Percentiles rank a stretch among this genome's conserved stretches.
Conservation (phyloP, 1,140 invertebrate genomes). For the Chrysomallon squamiferum region DNA sequence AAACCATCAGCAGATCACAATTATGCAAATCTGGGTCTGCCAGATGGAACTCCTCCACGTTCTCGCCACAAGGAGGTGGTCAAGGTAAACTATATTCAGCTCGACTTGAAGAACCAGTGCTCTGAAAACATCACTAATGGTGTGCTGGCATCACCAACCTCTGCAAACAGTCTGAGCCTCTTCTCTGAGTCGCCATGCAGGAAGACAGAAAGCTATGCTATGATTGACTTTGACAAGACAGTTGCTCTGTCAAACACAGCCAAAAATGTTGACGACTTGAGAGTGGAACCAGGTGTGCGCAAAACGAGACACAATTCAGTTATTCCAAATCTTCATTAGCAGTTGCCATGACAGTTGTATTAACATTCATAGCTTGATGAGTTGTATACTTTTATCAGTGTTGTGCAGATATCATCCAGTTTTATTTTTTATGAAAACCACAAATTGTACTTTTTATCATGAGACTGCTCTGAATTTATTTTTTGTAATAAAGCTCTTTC, state of each 20-base stretch:
- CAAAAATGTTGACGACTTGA: conserved; percentile 35
- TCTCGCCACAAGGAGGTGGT: conserved; percentile 15
- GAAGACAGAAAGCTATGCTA: conserved; percentile 80
- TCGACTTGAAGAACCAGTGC: conserved; percentile 73
- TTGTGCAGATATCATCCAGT: too few species aligned
- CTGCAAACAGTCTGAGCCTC: conserved; percentile 62
- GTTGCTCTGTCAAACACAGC: conserved; percentile 74
- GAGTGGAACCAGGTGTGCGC: conserved; percentile 54
- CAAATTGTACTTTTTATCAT: too few species aligned
- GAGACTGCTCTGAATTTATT: too few species aligned
- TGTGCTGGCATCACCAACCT: conserved; percentile 63
- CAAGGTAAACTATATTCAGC: conserved; percentile 77
- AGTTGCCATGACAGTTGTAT: background rate
- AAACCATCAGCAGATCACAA: conserved; percentile 26
- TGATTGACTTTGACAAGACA: conserved; percentile 93
- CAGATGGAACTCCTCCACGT: conserved; percentile 13
- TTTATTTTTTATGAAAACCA: too few species aligned
- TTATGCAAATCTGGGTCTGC: conserved; percentile 38
- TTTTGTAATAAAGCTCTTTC: too few species aligned
- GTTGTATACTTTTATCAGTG: too few species aligned
- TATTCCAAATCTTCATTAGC: conserved; percentile 41
- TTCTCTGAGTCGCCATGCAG: conserved; percentile 46
- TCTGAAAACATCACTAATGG: conserved; percentile 27
- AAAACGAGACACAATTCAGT: conserved; percentile 65
- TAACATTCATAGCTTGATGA: too few species aligned